Conservation (phyloP, 1,140 invertebrate species). For the Lepidurus arcticus region DNA sequence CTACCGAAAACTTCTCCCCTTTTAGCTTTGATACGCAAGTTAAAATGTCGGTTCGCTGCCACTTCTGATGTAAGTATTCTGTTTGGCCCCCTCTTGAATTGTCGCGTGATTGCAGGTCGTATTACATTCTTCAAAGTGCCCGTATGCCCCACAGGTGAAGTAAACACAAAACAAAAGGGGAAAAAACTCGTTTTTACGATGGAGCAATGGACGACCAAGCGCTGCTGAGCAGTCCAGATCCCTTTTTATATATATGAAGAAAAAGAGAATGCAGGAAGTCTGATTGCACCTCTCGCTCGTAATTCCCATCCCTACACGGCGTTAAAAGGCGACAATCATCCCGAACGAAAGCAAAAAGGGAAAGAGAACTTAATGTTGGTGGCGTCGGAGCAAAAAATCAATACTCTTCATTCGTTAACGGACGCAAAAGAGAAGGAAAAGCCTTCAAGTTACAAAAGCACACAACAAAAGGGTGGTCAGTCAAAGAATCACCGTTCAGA, state of each 20-base stretch:
- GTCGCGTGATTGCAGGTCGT: neutral
- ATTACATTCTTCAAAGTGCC: constrained; percentile 15
- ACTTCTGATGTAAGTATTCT: neutral
- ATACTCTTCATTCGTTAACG: neutral
- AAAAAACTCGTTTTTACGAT: neutral
- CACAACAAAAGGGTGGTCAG: neutral
- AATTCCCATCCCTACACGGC: neutral
- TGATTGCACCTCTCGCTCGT: constrained; percentile 1
- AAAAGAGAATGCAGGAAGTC: neutral
- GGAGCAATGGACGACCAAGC: neutral
- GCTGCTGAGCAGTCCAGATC: neutral
- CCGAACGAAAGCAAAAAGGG: neutral
- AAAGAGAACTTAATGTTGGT: neutral
- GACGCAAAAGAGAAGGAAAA: neutral
- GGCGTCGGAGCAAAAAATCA: neutral
- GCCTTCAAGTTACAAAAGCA: neutral
- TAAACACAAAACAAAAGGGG: neutral
- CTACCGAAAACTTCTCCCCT: neutral
- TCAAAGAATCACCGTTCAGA: no score
- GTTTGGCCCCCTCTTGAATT: neutral
- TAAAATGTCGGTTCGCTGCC: constrained; percentile 3
- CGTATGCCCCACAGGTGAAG: neutral
- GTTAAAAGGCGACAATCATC: constrained; percentile 4
- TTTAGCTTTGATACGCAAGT: neutral
- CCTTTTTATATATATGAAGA: neutral